A percentile compares a stretch with the other conserved stretches of the same genome.
phyloP scores from a whole-genome alignment of 2,888 invertebrate species.

The Drosophila kanekoi region DNA sequence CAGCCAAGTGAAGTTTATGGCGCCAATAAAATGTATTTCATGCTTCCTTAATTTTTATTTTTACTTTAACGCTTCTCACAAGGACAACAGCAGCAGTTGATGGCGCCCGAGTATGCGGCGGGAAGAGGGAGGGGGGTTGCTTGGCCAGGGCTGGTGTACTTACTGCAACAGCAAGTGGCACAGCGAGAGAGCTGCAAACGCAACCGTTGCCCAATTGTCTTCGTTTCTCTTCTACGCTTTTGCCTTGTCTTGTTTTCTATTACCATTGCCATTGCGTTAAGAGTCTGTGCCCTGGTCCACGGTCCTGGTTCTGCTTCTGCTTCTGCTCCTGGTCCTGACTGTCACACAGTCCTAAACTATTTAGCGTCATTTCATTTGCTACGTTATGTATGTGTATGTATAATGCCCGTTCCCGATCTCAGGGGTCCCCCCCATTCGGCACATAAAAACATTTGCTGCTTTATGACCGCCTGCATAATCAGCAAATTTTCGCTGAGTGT shows the following conservation, averaged over 20 bases:
- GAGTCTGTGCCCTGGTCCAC: conserved; percentile 19
- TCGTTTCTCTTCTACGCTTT: not conserved
- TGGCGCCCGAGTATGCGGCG: not conserved
- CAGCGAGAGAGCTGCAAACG: conserved; percentile 45
- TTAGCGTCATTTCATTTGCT: conserved; percentile 72
- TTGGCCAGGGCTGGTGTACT: not conserved
- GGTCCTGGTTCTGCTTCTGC: not conserved
- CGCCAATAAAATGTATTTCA: conserved; percentile 85
- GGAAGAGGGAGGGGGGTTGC: not conserved
- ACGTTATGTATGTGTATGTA: conserved; percentile 23
- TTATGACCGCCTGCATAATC: conserved; percentile 76
- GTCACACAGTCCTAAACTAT: conserved; percentile 66
- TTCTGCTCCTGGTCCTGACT: conserved; percentile 1
- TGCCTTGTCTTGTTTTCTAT: conserved; percentile 30
- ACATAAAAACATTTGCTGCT: conserved; percentile 69
- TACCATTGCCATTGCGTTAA: conserved; percentile 46
- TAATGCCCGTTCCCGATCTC: conserved; percentile 12
- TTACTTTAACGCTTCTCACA: conserved; percentile 76
- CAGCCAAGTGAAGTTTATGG: conserved; percentile 84
- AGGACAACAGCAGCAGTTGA: conserved; percentile 40
- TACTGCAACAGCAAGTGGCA: conserved; percentile 37
- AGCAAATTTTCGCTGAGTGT: conserved; percentile 69
- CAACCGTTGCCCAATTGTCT: conserved; percentile 56
- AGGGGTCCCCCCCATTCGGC: conserved; percentile 35
- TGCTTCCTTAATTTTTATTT: conserved; percentile 85